Base-by-base conservation (phyloP, 2,888 invertebrate genomes). In the Nematopogon swammerdamellus region DNA sequence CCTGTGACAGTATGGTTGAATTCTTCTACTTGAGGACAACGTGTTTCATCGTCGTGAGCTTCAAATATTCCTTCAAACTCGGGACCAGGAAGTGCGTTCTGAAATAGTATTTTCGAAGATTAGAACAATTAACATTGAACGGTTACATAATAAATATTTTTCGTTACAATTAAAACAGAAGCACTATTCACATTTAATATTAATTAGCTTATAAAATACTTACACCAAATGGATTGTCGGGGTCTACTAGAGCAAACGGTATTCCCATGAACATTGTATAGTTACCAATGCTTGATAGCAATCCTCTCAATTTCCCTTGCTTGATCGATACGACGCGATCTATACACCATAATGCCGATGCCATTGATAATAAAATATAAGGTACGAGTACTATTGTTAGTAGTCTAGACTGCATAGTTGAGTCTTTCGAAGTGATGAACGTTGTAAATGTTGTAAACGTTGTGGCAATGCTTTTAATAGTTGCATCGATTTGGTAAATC, bases 51-150 rank as follows among this genome's bases (percentile, higher is more conserved):
- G 11, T 36, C 36, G 36, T 14, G 3, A 36, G 54, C 54, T n/a
- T 52, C 51, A 47, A 51, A 52, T 10, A 30, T 19, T 8, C 47
- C 49, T 10, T 42, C n/a, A 3, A 54, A 48, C 19, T 11, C 19
- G n/a, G 25, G 46, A 5, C 25, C 19, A 14, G 46, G 46, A 6
- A 36, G 11, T 14, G 36, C 8, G 3, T 36, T 14, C 36, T 36
- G 36, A 36, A 36, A 36, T 6, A 25, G 25, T 8, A 25, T 25
- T 25, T 25, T 8, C n/a, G n/a, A n/a, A n/a, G n/a, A n/a, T n/a
- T n/a, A n/a, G n/a, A n/a, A n/a, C n/a, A n/a, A n/a, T n/a, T n/a
- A n/a, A n/a, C n/a, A n/a, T n/a, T n/a, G n/a, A n/a, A n/a, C n/a
- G n/a, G n/a, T 25, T 25, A 25, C 25, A 25, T 25, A 25, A 25